Percentiles rank a stretch among this genome's conserved stretches.
Conservation (phyloP, 2,113 vertebrate species). For the Ginglymostoma cirratum region DNA sequence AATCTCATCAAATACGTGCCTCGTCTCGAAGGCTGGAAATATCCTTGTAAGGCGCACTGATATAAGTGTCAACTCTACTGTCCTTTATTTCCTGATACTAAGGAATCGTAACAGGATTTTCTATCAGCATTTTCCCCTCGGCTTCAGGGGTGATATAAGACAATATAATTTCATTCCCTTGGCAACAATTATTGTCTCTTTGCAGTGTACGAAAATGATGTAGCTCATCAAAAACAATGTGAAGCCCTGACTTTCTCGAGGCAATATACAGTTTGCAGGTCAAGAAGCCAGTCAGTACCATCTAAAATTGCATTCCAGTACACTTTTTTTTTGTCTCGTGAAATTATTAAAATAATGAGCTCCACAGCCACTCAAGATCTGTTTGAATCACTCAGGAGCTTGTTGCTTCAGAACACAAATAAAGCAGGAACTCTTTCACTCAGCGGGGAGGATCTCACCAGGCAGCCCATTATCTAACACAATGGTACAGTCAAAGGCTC, state of each 20-base stretch:
- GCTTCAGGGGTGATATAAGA: background rate
- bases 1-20: background rate
- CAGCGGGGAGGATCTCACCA: background rate
- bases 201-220: background rate
- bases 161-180: background rate
- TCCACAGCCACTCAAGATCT: background rate
- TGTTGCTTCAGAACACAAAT: background rate
- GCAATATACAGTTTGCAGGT: background rate
- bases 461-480: background rate
- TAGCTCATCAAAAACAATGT: background rate
- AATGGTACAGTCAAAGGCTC: background rate
- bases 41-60: background rate
- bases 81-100: background rate
- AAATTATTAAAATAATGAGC: conserved; percentile 22
- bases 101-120: no score
- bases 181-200: background rate
- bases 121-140: background rate
- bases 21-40: background rate
- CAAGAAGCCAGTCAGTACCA: background rate
- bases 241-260: background rate
- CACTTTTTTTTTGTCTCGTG: background rate
- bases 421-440: background rate
- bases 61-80: background rate
- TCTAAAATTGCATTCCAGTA: background rate
- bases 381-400: background rate